Conservation (phyloP, 2,797 vertebrate species). For the Melanotaenia trifasciata region DNA sequence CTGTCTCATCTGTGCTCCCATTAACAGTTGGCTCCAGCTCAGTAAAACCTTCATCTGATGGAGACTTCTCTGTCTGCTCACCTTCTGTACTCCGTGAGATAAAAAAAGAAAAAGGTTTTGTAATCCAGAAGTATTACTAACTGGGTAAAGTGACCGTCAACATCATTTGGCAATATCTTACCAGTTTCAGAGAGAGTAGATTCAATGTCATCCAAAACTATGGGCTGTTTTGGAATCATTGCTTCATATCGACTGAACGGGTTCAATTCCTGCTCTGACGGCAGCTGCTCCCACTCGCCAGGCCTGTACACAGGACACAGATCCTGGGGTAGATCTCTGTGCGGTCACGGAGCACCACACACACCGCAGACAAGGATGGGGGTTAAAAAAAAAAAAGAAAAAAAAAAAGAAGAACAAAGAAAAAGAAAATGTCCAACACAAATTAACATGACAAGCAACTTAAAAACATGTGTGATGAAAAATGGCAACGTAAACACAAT, state of each 20-base stretch:
- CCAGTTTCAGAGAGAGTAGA: constrained; percentile 71
- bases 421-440: constrained; percentile 69
- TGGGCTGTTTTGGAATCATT: constrained; percentile 83
- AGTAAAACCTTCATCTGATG: constrained; percentile 88
- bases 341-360: constrained; percentile 63
- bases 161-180: constrained; percentile 22
- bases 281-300: constrained; percentile 96
- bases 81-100: constrained; percentile 56
- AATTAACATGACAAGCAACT: constrained; percentile 72
- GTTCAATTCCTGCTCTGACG: constrained; percentile 94
- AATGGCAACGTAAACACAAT: constrained; percentile 28
- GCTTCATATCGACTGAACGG: constrained; percentile 97
- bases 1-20: constrained; percentile 57
- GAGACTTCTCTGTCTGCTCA: constrained; percentile 84
- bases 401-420: constrained; percentile 65
- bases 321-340: constrained; percentile 98
- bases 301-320: constrained; percentile 99
- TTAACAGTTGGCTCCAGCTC: constrained; percentile 86
- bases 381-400: constrained; percentile 7
- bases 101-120: background rate
- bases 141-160: background rate
- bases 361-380: constrained; percentile 68
- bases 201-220: constrained; percentile 81
- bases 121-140: background rate
- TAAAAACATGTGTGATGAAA: constrained; percentile 60